Base-by-base conservation (phyloP, 2,797 vertebrate genomes). In the Harpagifer antarcticus region DNA sequence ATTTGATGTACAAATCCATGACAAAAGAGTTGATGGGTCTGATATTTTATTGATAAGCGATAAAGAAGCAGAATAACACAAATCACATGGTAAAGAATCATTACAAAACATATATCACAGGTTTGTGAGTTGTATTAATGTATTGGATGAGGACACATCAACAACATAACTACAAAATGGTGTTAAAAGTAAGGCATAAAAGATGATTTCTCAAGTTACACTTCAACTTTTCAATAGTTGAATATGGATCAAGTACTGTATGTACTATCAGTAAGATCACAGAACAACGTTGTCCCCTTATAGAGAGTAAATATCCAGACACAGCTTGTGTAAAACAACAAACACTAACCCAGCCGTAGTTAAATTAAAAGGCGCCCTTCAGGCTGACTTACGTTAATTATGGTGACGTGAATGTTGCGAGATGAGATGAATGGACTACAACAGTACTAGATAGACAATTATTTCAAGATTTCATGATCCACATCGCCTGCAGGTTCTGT, bases 101-200 rank as follows among this genome's bases (percentile, higher is more conserved):
- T 90, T 89, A 87, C 86, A 91, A 90, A 92, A 93, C 89, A 93
- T 81, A 91, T 87, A 88, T 91, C 89, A 93, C 88, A 92, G 90
- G 89, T 91, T 90, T 83, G 88, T 92, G 87, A 90, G 86, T 88
- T 91, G 81, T 86, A 89, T 90, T 89, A 88, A 92, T 82, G 79
- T 89, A 89, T 84, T 88, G 82, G 90, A 89, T 81, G 86, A 90
- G 80, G 85, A 87, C 79, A 89, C 85, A 76, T 88, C 86, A 87
- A 86, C 78, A 89, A 91, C 82, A 90, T 79, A 84, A 83, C 89
- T 90, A 90, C 73, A 87, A 88, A 88, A 85, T 68, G 79, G 80
- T 87, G 89, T 88, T 91, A 91, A 90, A 80, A 76, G 85, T 79
- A 90, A 91, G 81, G 85, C 85, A 83, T 89, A 85, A 76, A 89